A percentile compares a stretch with the other conserved stretches of the same genome.
Evolutionary conservation across 2,888 invertebrate genomes (phyloP).

Genomic region (Cheilosia grossa): DNA sequence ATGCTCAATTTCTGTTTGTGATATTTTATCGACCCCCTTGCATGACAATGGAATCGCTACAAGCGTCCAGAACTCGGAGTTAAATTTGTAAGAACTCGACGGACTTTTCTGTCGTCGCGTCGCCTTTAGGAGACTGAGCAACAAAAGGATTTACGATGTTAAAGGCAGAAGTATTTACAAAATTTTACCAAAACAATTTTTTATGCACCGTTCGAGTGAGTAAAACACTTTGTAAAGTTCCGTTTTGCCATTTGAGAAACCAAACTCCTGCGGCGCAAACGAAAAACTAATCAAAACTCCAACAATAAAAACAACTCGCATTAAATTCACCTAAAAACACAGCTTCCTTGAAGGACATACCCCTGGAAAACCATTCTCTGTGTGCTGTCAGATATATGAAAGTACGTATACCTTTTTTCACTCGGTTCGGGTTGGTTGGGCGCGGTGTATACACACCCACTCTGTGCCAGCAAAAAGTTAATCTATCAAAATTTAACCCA

Average conservation of each 20-base stretch:
- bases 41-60: no score
- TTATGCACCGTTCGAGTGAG: no score
- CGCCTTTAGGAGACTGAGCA: no score
- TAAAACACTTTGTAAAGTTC: no score
- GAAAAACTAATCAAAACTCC: conserved; percentile 56
- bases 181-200: no score
- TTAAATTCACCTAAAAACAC: conserved; percentile 55
- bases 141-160: no score
- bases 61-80: no score
- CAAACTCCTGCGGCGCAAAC: conserved; percentile 11
- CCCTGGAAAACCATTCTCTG: conserved; percentile 1
- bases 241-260: background rate
- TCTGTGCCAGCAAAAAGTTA: conserved; percentile 46
- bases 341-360: conserved; percentile 25
- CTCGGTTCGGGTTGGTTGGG: background rate
- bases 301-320: conserved; percentile 54
- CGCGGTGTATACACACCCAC: background rate
- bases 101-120: no score
- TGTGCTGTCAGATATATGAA: background rate
- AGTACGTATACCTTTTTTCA: background rate
- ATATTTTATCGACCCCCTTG: no score
- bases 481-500: conserved; percentile 61
- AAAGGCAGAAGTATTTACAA: no score
- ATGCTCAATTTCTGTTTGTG: no score
- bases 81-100: no score